Percentiles rank a stretch among this genome's conserved stretches.
phyloP scores from a whole-genome alignment of 2,113 vertebrate genomes.

The Rhineura floridana region DNA sequence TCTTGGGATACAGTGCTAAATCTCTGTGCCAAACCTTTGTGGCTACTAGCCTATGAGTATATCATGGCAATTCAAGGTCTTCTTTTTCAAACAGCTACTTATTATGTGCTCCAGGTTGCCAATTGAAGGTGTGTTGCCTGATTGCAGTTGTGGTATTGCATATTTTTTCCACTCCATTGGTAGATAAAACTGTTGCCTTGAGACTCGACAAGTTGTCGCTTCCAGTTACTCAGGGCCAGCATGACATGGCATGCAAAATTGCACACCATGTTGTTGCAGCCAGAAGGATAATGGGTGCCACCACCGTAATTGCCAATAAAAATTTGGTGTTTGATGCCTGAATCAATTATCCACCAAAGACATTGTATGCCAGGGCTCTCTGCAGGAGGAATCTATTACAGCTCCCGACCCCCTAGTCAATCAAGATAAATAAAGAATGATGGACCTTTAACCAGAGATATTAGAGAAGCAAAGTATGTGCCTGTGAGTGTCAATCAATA shows the following conservation, averaged over 20 bases:
- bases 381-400: slow-evolving; percentile 51
- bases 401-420: slow-evolving; percentile 22
- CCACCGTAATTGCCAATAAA: slow-evolving; percentile 66
- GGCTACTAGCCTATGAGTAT: not conserved
- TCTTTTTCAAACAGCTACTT: not conserved
- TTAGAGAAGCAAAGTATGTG: slow-evolving; percentile 32
- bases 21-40: not conserved
- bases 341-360: slow-evolving; percentile 67
- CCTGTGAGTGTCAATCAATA: slow-evolving; percentile 47
- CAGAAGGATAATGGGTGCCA: slow-evolving; percentile 61
- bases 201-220: slow-evolving; percentile 64
- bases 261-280: slow-evolving; percentile 36
- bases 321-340: slow-evolving; percentile 53
- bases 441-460: slow-evolving; percentile 38
- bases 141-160: slow-evolving; percentile 27
- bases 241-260: slow-evolving; percentile 64
- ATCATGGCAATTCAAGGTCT: not conserved
- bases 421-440: slow-evolving; percentile 48
- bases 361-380: not conserved
- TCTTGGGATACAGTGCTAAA: not conserved
- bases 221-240: slow-evolving; percentile 60
- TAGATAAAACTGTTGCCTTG: slow-evolving; percentile 56
- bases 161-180: slow-evolving; percentile 52
- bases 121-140: slow-evolving; percentile 28
- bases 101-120: not conserved